Evolutionary conservation across 1,140 invertebrate genomes (phyloP), one percentile per base, ranked within the genome.

Genomic region (Drosophila pruinosa): DNA sequence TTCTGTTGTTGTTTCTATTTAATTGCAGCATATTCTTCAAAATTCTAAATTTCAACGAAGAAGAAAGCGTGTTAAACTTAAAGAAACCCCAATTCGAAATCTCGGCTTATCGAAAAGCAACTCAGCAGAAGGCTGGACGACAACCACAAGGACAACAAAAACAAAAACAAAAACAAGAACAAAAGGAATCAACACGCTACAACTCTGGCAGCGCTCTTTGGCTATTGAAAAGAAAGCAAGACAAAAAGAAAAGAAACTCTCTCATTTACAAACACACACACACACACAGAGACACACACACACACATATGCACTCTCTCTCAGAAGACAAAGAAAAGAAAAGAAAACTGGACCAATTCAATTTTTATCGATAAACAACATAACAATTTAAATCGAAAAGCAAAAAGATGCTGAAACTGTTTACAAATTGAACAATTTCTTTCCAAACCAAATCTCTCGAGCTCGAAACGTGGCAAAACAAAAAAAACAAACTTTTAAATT

Each of bases 61-160:
- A 89, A 89, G 78, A 89, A 89, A 88, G 85, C 85, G 83, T 89
- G 82, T 88, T 64, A 88, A 88, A 88, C 83, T 89, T 50, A 88
- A 88, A 86, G 78, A 71, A 68, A 86, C 72, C 15, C 73, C 39
- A 38, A 72, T 43, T 64, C 72, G 61, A 80, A 89, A 82, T 89
- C 83, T 88, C 83, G 82, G 85, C 72, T 57, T 67, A 72, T 88
- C 75, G 72, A 85, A 73, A 79, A 48, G 58, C 83, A 73, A 70
- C 68, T 74, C 77, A 63, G 43, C 45, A 45, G 22, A 38, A 48
- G 12, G 45, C 15, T 53, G 43, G 57, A 63, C 65, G 57, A 75
- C 59, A 75, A 57, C 41, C 48, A 41, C 45, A 71, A 31, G 43
- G 64, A 58, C 63, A 70, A 68, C 62, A 68, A 28, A 63, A 77